Base-by-base conservation (phyloP, 2,888 invertebrate genomes). In the Pyrocoelia pectoralis region DNA sequence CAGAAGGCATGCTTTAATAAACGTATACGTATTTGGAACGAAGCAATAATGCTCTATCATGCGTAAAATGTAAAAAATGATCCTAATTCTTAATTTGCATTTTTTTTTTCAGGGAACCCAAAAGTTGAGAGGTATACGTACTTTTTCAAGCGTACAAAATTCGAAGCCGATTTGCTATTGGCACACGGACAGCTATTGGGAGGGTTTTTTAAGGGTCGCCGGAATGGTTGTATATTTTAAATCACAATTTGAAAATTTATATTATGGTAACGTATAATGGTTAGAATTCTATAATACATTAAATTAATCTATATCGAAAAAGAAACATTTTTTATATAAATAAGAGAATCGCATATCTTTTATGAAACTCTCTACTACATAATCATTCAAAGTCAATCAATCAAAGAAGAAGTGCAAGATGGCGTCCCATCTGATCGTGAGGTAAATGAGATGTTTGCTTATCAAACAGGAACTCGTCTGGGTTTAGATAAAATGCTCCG, bases 391-490 rank as follows among this genome's bases (percentile, higher is more conserved):
- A 72, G 72, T 74, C 75, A 73, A 76, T 76, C 76, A 75, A 73
- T 68, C 68, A 69, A 70, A 72, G 70, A 71, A 72, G 71, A 73
- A 70, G 68, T 69, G 69, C 73, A 75, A 73, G 73, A 72, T 71
- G 71, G 69, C 69, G 69, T 70, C 67, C 71, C 72, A 75, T 74
- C 72, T 73, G 72, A 67, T 72, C 70, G 60, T 68, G 70, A 70
- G 69, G 72, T 77, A 78, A 78, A 79, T 78, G 78, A 79, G 78
- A 78, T 76, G 78, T 79, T 78, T 75, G 76, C 76, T 76, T 78
- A 78, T 78, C 79, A 78, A 78, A 77, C 77, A 77, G 79, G 77
- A 66, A 76, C 75, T 75, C 75, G 73, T 74, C 70, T 69, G 79
- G 18, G 76, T 77, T 75, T 72, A 77, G 80, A 79, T 79, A 80